Evolutionary conservation across 2,888 invertebrate species (phyloP).

Genomic region (Eueremaeus valkanovi): DNA sequence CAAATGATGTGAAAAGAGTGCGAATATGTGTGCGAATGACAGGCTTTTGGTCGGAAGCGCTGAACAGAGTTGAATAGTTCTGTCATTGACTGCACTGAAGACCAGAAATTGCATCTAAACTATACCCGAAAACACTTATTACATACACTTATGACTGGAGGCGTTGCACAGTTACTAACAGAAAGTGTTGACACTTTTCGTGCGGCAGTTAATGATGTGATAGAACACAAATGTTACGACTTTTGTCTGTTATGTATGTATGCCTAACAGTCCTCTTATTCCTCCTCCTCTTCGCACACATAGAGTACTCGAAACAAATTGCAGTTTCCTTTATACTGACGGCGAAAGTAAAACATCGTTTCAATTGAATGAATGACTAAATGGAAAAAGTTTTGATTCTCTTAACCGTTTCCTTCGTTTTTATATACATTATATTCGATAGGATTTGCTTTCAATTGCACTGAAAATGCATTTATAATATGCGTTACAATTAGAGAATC

Average conservation of each 20-base stretch:
- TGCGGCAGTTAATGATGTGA: slow-evolving; percentile 24
- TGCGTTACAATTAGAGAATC: too few relatives aligned
- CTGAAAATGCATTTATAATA: too few relatives aligned
- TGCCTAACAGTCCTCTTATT: not conserved
- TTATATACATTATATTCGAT: not conserved
- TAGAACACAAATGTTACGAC: not conserved
- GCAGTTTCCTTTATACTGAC: not conserved
- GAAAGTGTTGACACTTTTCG: slow-evolving; percentile 11
- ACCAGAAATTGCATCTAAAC: slow-evolving; percentile 17
- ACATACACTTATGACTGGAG: not conserved
- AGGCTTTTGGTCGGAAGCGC: not conserved
- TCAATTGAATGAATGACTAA: not conserved
- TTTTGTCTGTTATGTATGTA: too few relatives aligned
- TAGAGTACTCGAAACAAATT: not conserved
- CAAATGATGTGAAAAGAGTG: slow-evolving; percentile 3
- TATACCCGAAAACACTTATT: not conserved
- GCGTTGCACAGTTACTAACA: not conserved
- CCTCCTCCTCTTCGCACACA: too few relatives aligned
- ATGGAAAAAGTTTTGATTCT: not conserved
- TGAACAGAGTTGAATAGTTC: not conserved
- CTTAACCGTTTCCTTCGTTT: slow-evolving; percentile 8
- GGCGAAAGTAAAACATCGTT: not conserved
- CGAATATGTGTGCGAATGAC: not conserved
- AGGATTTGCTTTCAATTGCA: not conserved
- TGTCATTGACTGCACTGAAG: too few relatives aligned